Base-by-base conservation (phyloP, 2,113 vertebrate species). In the Cricetomys ansorgei region DNA sequence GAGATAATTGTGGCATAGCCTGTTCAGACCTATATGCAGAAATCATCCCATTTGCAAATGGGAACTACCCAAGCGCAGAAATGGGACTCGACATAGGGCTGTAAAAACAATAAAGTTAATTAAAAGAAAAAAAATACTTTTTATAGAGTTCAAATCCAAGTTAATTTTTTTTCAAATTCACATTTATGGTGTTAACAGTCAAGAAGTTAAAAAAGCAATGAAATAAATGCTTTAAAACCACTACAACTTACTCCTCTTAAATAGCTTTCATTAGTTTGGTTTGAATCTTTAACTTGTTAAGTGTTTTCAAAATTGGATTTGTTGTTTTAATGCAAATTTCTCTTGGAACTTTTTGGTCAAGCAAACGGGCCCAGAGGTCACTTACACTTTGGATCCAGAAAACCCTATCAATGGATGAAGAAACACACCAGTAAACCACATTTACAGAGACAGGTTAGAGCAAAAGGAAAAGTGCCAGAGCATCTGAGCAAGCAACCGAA, bases 101-200 rank as follows among this genome's bases (percentile, higher is more conserved):
- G 93, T 95, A 97, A 96, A 96, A 98, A 97, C 97, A 97, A 97
- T 97, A 91, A 97, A 97, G 97, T 98, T 98, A 98, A 98, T 97
- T 97, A 97, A 97, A 97, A 96, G 96, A 95, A 96, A 97, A 97
- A 96, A 96, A 92, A 94, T 64, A 94, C 92, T 95, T 97, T 95
- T 95, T 96, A 94, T 89, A 97, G 97, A 97, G 97, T 97, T 97
- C 94, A 97, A 97, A 97, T 97, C 76, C 95, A 96, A 98, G 96
- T 96, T 96, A 96, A 97, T 95, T 97, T 97, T 97, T 77, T 88
- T 73, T 86, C 84, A 94, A 96, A 96, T 96, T 95, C 94, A 96
- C 81, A 1, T 95, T 97, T 69, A 95, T 92, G 75, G 94, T 95
- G 96, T 91, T 95, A 97, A 96, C 57, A 97, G 95, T 94, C 93